Base-by-base conservation (phyloP, 2,888 invertebrate genomes). In the Microplitis deprimator region DNA sequence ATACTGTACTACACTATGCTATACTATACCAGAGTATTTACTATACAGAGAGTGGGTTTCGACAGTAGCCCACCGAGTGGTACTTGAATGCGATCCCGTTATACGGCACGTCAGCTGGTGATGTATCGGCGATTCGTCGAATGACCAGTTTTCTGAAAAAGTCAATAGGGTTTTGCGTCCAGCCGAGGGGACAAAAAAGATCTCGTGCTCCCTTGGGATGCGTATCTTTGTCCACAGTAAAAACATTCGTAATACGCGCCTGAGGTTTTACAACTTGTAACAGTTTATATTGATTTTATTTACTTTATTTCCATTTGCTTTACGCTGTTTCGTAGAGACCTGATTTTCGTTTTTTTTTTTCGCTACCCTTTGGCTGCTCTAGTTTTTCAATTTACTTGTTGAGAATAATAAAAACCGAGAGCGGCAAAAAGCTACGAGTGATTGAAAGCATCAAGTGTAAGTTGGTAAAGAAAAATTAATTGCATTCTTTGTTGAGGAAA, bases 381-480 rank as follows among this genome's bases (percentile, higher is more conserved):
- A 29, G 29, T 59, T 50, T 16, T 64, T 13, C 8, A 50, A 50
- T 50, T 50, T 50, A 50, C 13, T 50, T 13, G 50, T 38, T 67
- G 61, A 38, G 59, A 67, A 50, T 39, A 68, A 38, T 60, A 59
- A 62, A 38, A 40, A 73, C 67, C 64, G 38, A 67, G 72, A 20
- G 50, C 8, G 10, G 50, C 50, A 50, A 50, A 50, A 50, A 50
- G 50, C 29, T 29, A 29, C 65, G 83, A 83, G 81, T 81, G 60
- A 62, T 67, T 39, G 39, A 62, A 59, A 65, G n/a, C 61, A 60
- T 60, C 29, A 39, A 65, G 62, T 39, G 16, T 59, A 67, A 50
- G 50, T 71, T 70, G 80, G 81, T 81, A 81, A 80, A 87, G 85
- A 87, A 87, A 87, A 87, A 88, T 88, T 87, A 87, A 87, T 87